Evolutionary conservation across 2,797 vertebrate species (phyloP).

Genomic region (Carapus acus): DNA sequence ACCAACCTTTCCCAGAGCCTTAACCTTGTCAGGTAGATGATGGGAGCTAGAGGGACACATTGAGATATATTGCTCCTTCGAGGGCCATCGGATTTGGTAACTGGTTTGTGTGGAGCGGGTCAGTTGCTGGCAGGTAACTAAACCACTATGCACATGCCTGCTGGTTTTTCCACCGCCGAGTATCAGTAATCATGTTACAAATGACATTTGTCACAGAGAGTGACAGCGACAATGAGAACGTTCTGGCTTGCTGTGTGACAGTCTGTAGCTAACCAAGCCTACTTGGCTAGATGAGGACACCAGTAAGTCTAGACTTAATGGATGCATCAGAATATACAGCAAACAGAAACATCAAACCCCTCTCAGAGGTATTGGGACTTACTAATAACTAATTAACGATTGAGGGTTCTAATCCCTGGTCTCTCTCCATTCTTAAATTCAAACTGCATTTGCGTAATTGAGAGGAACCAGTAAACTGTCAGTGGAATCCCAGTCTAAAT

Average conservation of each 20-base stretch:
- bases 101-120: not conserved
- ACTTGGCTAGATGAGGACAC: conserved; percentile 46
- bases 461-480: not conserved
- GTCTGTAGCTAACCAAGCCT: conserved; percentile 30
- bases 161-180: not conserved
- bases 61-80: not conserved
- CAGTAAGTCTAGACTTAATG: conserved; percentile 18
- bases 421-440: conserved; percentile 6
- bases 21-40: too few relatives aligned
- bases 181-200: conserved; percentile 37
- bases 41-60: too few relatives aligned
- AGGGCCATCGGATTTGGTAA: not conserved
- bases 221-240: conserved; percentile 24
- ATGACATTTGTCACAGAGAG: conserved; percentile 15
- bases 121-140: not conserved
- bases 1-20: too few relatives aligned
- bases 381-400: too few relatives aligned
- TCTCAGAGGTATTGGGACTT: too few relatives aligned
- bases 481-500: not conserved
- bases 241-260: conserved; percentile 26
- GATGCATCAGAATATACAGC: conserved; percentile 48
- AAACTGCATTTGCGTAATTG: not conserved
- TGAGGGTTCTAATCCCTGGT: conserved; percentile 38
- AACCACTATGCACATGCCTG: too few relatives aligned
- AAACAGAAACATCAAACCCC: conserved; percentile 50